Base-by-base conservation (phyloP, 2,797 vertebrate species). In the Phoebastria nigripes region DNA sequence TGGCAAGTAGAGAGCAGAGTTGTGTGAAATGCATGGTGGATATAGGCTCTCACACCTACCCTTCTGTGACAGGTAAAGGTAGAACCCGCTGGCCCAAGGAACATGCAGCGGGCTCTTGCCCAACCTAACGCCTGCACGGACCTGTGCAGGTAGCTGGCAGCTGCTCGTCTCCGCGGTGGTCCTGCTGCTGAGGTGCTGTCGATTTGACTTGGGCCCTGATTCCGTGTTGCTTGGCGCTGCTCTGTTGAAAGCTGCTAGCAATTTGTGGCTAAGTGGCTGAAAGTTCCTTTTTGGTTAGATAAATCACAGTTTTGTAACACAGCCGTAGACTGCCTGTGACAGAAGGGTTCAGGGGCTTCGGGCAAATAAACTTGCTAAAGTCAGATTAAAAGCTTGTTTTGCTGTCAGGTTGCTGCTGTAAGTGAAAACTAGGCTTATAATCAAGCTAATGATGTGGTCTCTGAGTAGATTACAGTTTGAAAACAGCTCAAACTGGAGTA, bases 121-220 rank as follows among this genome's bases (percentile, higher is more conserved):
- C 51, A 67, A 1, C 22, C 15, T 21, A 21, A 6, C 0, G 4
- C 19, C 17, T 6, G 26, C 10, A 2, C 2, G 3, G 49, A 11
- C 25, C 49, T 42, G 17, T 6, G 0, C 41, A 2, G n/a, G 69
- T 28, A 16, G 26, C 39, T 76, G 54, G 49, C 20, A 24, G 66
- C 56, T 42, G n/a, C 49, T 76, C 3, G 4, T 31, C 25, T 21
- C 44, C 0, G 2, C 31, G 6, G 6, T 26, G 35, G 10, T 55
- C 54, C 35, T 65, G 44, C 20, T 7, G 14, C 26, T 18, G 44
- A 42, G 69, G 76, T 19, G 52, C 62, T n/a, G 22, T 29, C 0
- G 0, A 0, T 51, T 47, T 2, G 41, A 42, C 51, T 61, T 59
- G 29, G 14, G 19, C 55, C 42, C 35, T 42, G 28, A 0, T 42